Base-by-base conservation (phyloP, 2,888 invertebrate species). In the Tipula vernalis region DNA sequence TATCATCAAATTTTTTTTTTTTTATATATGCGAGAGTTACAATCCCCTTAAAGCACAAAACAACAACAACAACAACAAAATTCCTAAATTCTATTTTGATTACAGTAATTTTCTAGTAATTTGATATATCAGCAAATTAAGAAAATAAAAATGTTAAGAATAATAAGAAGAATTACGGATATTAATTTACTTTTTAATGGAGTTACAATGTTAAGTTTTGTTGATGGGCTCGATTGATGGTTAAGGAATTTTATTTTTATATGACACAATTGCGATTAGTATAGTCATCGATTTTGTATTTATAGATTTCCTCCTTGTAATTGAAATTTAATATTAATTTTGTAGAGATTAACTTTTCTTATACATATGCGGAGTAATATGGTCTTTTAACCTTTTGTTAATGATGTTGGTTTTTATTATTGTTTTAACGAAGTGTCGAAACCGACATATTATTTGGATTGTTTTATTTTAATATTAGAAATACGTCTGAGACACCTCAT, bases 71-170 rank as follows among this genome's bases (percentile, higher is more conserved):
- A 41, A 41, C 41, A 51, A 51, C 47, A 71, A 1, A 28, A 71
- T 71, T 71, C 28, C 28, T 8, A 71, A 71, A 71, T 71, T 71
- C 71, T 71, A 71, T 71, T 71, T 71, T 71, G 71, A 71, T 71
- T 71, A 71, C 71, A 71, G 71, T 71, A 71, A 71, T 71, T 71
- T 71, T 71, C 71, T 71, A 71, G 71, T 71, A 71, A 71, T 71
- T 71, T 71, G 71, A 71, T 71, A 71, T 71, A 71, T 71, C 71
- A 71, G 71, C 71, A 71, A 71, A 71, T 71, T 71, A 71, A 71
- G 71, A 71, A 71, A 71, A 71, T 28, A 71, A 57, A 57, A 15
- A 5, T 57, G 15, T 15, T 51, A 51, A 57, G 51, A 57, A 57
- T 28, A 71, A 71, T 28, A 71, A 18, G 71, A 71, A 71, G 71